Evolutionary conservation across 2,113 vertebrate species (phyloP).

Genomic region (Scalopus aquaticus): DNA sequence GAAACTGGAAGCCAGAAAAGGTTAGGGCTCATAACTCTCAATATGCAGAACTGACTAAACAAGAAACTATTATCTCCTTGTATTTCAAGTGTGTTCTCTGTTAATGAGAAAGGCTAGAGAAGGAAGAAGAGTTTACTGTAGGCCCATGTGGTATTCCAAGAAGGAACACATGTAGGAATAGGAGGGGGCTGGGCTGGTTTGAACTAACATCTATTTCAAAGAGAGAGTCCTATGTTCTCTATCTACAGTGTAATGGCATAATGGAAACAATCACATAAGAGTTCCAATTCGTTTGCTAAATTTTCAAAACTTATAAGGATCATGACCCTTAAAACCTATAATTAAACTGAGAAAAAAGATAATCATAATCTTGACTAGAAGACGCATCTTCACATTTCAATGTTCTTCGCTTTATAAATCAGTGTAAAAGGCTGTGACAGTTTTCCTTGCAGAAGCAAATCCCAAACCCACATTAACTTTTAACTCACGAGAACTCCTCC

Average conservation of each 20-base stretch:
- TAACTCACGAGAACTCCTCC: conserved; percentile 96
- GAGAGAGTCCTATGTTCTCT: background rate
- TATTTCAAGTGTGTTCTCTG: background rate
- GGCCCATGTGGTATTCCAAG: background rate
- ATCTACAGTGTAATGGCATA: background rate
- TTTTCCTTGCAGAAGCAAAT: conserved; percentile 25
- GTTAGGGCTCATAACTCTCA: background rate
- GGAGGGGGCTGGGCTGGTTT: background rate
- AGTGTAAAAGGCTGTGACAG: background rate
- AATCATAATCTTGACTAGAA: background rate
- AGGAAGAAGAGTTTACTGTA: conserved; percentile 32
- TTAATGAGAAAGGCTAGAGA: conserved; percentile 26
- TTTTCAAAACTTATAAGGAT: conserved; percentile 35
- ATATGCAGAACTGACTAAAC: background rate
- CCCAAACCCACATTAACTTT: background rate
- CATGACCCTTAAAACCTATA: background rate
- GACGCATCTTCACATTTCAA: background rate
- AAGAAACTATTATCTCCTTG: background rate
- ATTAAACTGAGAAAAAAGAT: conserved; percentile 22
- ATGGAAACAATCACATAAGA: background rate
- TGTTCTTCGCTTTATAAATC: background rate
- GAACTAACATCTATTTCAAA: conserved; percentile 22
- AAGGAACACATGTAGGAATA: background rate
- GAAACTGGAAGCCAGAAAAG: background rate
- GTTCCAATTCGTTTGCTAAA: conserved; percentile 18